These are phyloP conservation scores for Sinocyclocheilus anophthalmus DNA, from an alignment of 2,113 vertebrate species.

Conservation along the genomic window DNA sequence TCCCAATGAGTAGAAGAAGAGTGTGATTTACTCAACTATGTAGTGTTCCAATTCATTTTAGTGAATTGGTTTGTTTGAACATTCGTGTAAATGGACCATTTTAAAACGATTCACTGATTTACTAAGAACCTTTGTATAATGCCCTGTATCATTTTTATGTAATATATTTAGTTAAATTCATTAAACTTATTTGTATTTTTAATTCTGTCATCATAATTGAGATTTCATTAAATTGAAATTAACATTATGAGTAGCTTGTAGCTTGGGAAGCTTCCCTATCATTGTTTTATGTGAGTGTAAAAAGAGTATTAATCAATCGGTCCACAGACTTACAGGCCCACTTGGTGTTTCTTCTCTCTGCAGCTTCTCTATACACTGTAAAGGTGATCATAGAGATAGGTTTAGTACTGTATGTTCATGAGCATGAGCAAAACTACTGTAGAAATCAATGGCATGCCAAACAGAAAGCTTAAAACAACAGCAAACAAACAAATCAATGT, in stretches of 20 bases:
- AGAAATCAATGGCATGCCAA: background rate
- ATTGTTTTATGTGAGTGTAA: background rate
- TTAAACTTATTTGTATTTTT: background rate
- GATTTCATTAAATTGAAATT: no score
- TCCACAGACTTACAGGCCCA: constrained; percentile 61
- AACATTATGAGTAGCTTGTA: background rate
- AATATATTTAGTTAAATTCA: background rate
- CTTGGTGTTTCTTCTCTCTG: constrained; percentile 72
- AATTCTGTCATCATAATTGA: background rate
- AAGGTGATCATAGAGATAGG: constrained; percentile 45
- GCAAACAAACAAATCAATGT: background rate
- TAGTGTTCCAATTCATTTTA: no score
- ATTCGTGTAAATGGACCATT: no score
- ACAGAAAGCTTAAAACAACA: background rate
- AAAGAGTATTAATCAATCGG: no score
- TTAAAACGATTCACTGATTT: no score
- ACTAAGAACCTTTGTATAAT: no score
- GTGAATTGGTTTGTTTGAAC: no score
- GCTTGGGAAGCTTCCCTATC: background rate
- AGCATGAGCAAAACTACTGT: background rate
- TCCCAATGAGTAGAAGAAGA: no score
- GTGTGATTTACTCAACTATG: no score
- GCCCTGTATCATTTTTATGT: no score
- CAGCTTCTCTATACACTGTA: constrained; percentile 74
- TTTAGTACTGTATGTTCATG: constrained; percentile 18